Evolutionary conservation across 2,113 vertebrate genomes (phyloP).

Genomic region (Eurystomus gularis): DNA sequence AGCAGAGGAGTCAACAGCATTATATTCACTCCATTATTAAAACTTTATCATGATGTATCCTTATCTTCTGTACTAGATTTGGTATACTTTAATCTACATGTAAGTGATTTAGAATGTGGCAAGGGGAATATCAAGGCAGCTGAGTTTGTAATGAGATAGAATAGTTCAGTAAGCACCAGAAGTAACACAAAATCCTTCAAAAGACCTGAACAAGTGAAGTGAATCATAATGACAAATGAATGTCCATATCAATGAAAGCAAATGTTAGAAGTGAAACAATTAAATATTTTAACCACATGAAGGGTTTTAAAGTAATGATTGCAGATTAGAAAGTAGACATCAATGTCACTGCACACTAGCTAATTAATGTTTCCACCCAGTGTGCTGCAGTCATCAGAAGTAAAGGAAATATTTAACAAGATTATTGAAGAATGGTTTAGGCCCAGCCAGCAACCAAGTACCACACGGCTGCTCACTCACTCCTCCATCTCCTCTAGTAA

Average conservation of each 20-base stretch:
- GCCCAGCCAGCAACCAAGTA: not conserved
- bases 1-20: not conserved
- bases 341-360: not conserved
- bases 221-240: not conserved
- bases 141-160: not conserved
- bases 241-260: not conserved
- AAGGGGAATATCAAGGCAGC: not conserved
- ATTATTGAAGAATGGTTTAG: not conserved
- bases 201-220: not conserved
- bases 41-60: not conserved
- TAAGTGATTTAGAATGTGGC: not conserved
- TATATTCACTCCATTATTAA: not conserved
- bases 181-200: not conserved
- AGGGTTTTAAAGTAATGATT: not conserved
- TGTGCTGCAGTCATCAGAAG: not conserved
- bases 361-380: not conserved
- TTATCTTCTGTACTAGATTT: not conserved
- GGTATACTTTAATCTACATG: not conserved
- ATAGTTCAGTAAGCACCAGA: not conserved
- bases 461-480: too few relatives aligned
- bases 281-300: not conserved
- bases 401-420: not conserved
- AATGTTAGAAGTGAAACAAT: not conserved
- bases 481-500: too few relatives aligned
- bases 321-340: not conserved